phyloP scores from a whole-genome alignment of 2,113 vertebrate species.

The Pavo muticus region DNA sequence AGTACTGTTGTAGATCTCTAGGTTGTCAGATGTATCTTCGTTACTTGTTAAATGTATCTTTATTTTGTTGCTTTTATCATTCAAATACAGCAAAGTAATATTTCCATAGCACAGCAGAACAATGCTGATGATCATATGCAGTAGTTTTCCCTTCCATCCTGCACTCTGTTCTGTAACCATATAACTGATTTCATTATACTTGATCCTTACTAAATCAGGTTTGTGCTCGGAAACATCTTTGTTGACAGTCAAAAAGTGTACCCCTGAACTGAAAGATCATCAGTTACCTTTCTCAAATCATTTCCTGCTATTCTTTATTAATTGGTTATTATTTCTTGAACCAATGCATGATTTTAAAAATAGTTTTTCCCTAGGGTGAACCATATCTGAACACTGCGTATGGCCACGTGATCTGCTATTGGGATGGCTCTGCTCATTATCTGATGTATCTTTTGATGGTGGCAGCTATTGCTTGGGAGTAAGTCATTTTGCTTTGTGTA shows the following conservation, averaged over 20 bases:
- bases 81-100: not conserved
- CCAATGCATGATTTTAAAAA: not conserved
- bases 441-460: conserved; percentile 96
- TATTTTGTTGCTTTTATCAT: not conserved
- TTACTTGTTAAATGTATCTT: not conserved
- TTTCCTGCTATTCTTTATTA: not conserved
- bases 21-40: not conserved
- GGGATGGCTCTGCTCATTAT: conserved; percentile 95
- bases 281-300: not conserved
- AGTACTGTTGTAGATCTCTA: not conserved
- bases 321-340: not conserved
- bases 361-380: conserved; percentile 79
- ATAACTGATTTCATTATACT: not conserved
- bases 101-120: not conserved
- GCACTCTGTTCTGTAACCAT: not conserved
- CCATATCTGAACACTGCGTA: conserved; percentile 92
- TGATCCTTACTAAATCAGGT: not conserved
- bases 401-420: conserved; percentile 93
- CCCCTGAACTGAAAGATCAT: not conserved
- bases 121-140: not conserved
- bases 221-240: not conserved
- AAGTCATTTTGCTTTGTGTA: conserved; percentile 47
- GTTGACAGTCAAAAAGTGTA: not conserved
- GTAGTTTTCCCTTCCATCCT: not conserved
- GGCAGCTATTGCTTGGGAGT: conserved; percentile 96